These are phyloP conservation scores for Sphinx pinastri DNA, from an alignment of 2,888 invertebrate species.

Conservation along the genomic window DNA sequence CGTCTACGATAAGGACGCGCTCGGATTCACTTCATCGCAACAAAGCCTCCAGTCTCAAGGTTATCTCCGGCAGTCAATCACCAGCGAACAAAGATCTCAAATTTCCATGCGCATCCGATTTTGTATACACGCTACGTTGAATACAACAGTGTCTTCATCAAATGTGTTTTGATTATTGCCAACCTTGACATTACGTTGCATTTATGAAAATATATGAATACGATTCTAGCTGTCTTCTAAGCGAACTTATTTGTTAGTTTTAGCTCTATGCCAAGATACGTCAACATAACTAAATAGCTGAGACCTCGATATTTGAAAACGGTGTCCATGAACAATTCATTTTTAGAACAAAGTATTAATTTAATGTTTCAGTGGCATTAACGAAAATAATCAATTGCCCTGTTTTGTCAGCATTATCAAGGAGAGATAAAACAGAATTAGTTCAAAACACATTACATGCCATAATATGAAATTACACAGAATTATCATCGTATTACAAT, in stretches of 20 bases:
- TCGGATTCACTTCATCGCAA: constrained; percentile 50
- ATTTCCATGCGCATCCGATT: constrained; percentile 14
- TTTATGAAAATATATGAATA: constrained; percentile 16
- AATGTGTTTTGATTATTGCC: constrained; percentile 12
- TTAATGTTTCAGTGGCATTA: not conserved
- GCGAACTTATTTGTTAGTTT: constrained; percentile 1
- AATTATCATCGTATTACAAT: constrained; percentile 6
- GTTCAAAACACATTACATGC: not conserved
- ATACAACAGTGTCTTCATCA: constrained; percentile 19
- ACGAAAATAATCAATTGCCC: not conserved
- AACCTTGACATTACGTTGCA: constrained; percentile 22
- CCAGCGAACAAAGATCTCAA: constrained; percentile 25
- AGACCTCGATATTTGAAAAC: constrained; percentile 17
- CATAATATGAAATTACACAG: not conserved
- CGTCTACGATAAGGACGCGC: constrained; percentile 50
- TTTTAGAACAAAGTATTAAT: not conserved
- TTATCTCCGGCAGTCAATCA: constrained; percentile 40
- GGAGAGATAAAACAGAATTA: constrained; percentile 4
- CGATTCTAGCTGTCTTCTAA: constrained; percentile 9
- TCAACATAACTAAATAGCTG: constrained; percentile 13
- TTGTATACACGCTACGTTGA: constrained; percentile 6
- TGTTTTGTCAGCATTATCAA: not conserved
- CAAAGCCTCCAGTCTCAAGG: constrained; percentile 46
- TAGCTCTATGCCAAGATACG: constrained; percentile 14
- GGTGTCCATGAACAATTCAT: not conserved